Percentiles rank a stretch among this genome's conserved stretches.
phyloP scores from a whole-genome alignment of 2,113 vertebrate genomes.

The Gymnorhina tibicen region DNA sequence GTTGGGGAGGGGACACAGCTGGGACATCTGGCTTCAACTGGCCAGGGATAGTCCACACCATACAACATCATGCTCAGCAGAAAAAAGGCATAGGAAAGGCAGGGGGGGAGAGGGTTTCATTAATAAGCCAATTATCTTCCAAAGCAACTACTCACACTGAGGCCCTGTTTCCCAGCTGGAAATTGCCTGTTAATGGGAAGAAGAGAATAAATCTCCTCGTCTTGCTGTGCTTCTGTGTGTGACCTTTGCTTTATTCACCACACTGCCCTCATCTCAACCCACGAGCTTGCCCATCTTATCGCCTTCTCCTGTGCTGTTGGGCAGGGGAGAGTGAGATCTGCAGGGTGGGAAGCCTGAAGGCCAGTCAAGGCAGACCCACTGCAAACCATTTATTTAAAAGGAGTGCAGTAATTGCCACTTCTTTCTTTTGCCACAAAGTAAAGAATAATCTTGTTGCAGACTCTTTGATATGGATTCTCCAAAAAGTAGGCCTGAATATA shows the following conservation, averaged over 20 bases:
- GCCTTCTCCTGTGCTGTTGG: not conserved
- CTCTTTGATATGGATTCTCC: not conserved
- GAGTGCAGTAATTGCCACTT: not conserved
- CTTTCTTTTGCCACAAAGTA: not conserved
- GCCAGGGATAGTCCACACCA: no score
- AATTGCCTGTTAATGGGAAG: not conserved
- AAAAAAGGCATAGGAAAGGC: not conserved
- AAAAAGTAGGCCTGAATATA: not conserved
- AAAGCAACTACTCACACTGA: not conserved
- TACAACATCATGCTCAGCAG: not conserved
- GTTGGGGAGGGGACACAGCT: not conserved
- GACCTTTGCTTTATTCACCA: not conserved
- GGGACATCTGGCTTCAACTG: not conserved
- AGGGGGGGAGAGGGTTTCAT: accelerated
- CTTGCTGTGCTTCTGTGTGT: not conserved
- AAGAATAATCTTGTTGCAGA: not conserved
- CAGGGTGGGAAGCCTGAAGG: not conserved
- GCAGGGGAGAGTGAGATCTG: accelerated
- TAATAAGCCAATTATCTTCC: not conserved
- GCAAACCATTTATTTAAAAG: not conserved
- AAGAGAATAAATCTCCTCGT: not conserved
- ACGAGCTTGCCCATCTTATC: not conserved
- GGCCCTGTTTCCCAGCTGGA: not conserved
- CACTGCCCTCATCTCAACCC: not conserved
- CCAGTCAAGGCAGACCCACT: not conserved